Evolutionary conservation across 2,797 vertebrate genomes (phyloP).

Genomic region (Gymnopithys bicolor): DNA sequence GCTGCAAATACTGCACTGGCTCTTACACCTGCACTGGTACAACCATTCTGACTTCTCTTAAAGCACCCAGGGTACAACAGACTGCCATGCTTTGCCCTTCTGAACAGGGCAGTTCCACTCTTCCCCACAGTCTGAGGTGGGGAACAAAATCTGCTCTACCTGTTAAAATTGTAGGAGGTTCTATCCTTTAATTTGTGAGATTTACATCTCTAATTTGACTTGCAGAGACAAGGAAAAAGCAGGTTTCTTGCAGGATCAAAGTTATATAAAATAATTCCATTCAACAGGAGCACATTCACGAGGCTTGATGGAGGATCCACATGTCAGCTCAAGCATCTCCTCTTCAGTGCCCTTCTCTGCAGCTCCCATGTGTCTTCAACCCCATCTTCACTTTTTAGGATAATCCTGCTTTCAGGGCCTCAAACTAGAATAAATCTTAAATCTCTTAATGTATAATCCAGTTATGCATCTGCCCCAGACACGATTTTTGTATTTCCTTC

Average conservation of each 20-base stretch:
- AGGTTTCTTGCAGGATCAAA: not conserved
- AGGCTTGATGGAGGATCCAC: not conserved
- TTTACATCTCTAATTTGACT: not conserved
- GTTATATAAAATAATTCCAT: not conserved
- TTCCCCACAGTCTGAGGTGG: not conserved
- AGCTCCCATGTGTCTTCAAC: accelerated
- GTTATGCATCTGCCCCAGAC: not conserved
- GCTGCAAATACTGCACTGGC: not conserved
- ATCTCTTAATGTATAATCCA: not conserved
- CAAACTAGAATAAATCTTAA: not conserved
- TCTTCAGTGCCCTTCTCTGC: not conserved
- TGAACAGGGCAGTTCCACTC: not conserved
- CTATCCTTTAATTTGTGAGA: not conserved
- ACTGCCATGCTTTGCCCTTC: not conserved
- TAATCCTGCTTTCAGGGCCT: not conserved
- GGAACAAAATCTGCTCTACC: not conserved
- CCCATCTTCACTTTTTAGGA: not conserved
- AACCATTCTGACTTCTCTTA: not conserved
- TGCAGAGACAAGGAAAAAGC: not conserved
- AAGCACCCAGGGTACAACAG: not conserved
- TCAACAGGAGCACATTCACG: not conserved
- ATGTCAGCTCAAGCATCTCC: not conserved
- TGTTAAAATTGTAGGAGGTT: not conserved
- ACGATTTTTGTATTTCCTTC: not conserved
- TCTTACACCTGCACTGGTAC: not conserved